A percentile compares a stretch with the other conserved stretches of the same genome.
These are phyloP conservation scores for Leistus spinibarbis DNA, from an alignment of 2,888 invertebrate species.

Conservation along the genomic window DNA sequence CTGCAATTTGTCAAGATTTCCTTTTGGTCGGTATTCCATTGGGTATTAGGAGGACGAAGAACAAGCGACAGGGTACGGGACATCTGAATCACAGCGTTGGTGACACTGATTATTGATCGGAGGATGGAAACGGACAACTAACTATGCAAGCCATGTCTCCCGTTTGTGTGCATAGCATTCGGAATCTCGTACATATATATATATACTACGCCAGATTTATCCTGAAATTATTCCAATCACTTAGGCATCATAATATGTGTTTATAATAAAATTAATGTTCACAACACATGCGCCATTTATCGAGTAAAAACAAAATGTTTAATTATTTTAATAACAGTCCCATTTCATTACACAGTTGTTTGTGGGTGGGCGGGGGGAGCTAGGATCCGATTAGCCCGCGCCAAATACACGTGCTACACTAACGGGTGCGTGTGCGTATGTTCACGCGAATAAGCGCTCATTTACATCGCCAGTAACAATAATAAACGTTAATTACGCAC, in stretches of 20 bases:
- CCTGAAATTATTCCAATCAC: too few species aligned
- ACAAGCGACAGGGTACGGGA: neutral
- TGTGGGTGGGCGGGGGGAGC: neutral
- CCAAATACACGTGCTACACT: neutral
- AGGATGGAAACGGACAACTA: neutral
- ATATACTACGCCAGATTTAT: neutral
- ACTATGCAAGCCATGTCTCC: neutral
- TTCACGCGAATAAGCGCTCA: slow-evolving; percentile 10
- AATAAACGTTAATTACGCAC: slow-evolving; percentile 29
- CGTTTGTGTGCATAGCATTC: neutral
- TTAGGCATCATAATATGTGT: too few species aligned
- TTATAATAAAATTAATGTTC: neutral
- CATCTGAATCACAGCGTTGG: neutral
- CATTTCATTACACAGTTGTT: slow-evolving; percentile 2
- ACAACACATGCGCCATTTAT: neutral
- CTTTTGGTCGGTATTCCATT: neutral
- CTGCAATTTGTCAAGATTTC: slow-evolving; percentile 5
- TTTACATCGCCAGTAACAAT: slow-evolving; percentile 25
- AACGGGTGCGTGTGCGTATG: neutral
- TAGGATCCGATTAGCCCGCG: neutral
- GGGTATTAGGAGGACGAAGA: neutral
- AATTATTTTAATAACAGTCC: slow-evolving; percentile 17
- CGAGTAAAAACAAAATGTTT: neutral
- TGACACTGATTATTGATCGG: slow-evolving; percentile 9
- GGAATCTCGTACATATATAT: neutral